These are phyloP conservation scores for Danio choprae DNA, from an alignment of 2,797 vertebrate species.

Conservation along the genomic window DNA sequence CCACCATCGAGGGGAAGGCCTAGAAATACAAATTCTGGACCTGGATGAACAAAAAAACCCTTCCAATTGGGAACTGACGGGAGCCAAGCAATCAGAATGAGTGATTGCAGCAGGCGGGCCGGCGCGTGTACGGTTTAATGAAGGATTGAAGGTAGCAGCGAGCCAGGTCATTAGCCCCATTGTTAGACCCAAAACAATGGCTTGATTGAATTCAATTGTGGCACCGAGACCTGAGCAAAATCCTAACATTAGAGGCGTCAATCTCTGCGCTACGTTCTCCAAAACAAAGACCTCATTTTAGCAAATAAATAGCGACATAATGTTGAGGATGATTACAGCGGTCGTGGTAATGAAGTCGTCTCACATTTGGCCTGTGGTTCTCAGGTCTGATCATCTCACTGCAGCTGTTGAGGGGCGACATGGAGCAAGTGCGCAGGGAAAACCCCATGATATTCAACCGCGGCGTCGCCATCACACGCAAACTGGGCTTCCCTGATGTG, in stretches of 20 bases:
- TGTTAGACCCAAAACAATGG: conserved; percentile 32
- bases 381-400: conserved; percentile 95
- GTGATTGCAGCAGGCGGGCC: conserved; percentile 33
- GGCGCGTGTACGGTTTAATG: conserved; percentile 29
- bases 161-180: conserved; percentile 43
- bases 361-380: not conserved
- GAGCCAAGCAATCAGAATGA: conserved; percentile 37
- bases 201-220: conserved; percentile 41
- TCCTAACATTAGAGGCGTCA: not conserved
- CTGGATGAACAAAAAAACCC: conserved; percentile 37
- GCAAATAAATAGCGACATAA: conserved; percentile 4
- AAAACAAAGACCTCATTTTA: conserved; percentile 1
- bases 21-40: not conserved
- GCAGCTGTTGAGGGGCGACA: conserved; percentile 94
- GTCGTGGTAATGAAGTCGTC: not conserved
- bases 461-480: conserved; percentile 93
- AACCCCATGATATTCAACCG: conserved; percentile 95
- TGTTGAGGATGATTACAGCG: conserved; percentile 9
- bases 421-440: conserved; percentile 96
- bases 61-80: conserved; percentile 21
- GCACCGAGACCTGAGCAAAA: conserved; percentile 7
- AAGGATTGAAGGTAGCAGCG: conserved; percentile 29
- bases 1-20: conserved; percentile 18
- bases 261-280: not conserved
- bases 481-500: conserved; percentile 97